Percentiles rank a stretch among this genome's conserved stretches.
These are phyloP conservation scores for Rhinoraja longicauda DNA, from an alignment of 2,797 vertebrate genomes.

Conservation along the genomic window DNA sequence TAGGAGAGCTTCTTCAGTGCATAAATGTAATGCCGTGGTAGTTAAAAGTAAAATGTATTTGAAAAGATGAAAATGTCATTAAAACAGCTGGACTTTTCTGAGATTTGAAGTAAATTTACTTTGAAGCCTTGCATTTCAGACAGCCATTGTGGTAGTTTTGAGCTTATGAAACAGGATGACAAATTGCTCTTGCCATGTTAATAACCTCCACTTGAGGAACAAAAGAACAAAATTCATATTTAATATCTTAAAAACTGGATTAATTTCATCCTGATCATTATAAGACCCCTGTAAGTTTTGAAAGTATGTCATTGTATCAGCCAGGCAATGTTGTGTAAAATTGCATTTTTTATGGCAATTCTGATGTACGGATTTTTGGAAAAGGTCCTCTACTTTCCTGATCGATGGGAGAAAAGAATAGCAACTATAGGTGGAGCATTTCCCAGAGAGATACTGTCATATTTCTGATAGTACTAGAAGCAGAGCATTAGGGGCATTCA, in stretches of 20 bases:
- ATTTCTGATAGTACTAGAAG: background rate
- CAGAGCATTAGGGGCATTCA: background rate
- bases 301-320: background rate
- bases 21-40: background rate
- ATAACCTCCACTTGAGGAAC: background rate
- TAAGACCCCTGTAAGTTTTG: background rate
- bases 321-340: constrained; percentile 26
- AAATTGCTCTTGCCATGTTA: background rate
- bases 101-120: background rate
- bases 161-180: background rate
- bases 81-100: background rate
- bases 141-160: background rate
- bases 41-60: background rate
- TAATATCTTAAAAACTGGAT: background rate
- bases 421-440: background rate
- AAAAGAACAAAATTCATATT: background rate
- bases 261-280: background rate
- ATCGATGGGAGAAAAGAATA: constrained; percentile 5
- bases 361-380: background rate
- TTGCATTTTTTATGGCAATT: background rate
- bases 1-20: background rate
- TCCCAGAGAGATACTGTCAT: background rate
- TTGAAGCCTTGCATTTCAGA: background rate
- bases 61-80: constrained; percentile 13
- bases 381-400: background rate